Percentiles rank a stretch among this genome's conserved stretches.
Conservation (phyloP, 2,113 vertebrate species). For the Triplophysa tibetana region DNA sequence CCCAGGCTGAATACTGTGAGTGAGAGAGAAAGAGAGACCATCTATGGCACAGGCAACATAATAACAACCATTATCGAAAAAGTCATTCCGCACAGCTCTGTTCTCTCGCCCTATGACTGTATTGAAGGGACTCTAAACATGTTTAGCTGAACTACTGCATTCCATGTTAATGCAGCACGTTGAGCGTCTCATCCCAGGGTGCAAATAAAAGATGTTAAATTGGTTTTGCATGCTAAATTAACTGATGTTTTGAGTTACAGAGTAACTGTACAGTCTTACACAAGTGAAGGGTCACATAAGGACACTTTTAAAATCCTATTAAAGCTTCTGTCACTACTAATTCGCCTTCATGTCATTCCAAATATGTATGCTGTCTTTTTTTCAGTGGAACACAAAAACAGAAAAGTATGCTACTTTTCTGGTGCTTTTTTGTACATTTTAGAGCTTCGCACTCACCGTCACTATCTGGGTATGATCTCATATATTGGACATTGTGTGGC, state of each 20-base stretch:
- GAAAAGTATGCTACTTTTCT: too few relatives aligned
- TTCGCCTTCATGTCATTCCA: too few relatives aligned
- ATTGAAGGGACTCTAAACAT: background rate
- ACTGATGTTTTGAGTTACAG: background rate
- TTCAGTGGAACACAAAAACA: too few relatives aligned
- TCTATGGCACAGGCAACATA: conserved; percentile 14
- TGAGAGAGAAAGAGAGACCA: background rate
- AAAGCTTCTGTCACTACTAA: too few relatives aligned
- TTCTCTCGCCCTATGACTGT: background rate
- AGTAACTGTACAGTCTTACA: background rate
- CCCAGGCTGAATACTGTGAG: conserved; percentile 29
- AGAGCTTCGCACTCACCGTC: too few relatives aligned
- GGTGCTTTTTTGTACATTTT: background rate
- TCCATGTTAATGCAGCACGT: background rate
- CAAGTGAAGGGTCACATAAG: background rate
- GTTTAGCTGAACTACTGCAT: background rate
- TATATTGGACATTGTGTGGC: too few relatives aligned
- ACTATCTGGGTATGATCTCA: too few relatives aligned
- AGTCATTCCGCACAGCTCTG: conserved; percentile 9
- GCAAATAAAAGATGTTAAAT: background rate
- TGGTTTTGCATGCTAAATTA: background rate
- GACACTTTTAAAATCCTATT: background rate
- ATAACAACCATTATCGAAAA: background rate
- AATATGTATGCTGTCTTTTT: too few relatives aligned
- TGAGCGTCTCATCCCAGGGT: background rate